These are phyloP conservation scores for Drosophila putrida DNA, from an alignment of 2,888 invertebrate species.

Conservation along the genomic window DNA sequence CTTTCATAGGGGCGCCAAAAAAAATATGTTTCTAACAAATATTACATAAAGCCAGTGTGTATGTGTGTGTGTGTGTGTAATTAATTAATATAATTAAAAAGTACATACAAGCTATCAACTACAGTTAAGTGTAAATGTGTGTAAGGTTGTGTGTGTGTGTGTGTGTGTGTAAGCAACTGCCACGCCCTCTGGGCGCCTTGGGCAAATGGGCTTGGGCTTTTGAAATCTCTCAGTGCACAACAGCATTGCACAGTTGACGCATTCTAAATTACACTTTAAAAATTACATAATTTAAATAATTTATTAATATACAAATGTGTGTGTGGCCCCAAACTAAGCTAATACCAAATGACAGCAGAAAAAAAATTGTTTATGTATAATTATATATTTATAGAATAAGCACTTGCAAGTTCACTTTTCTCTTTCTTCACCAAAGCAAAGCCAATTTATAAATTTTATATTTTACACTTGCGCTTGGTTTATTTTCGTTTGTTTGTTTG, in stretches of 20 bases:
- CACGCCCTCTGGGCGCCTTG: conserved; percentile 26
- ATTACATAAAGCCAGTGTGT: conserved; percentile 58
- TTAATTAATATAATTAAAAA: conserved; percentile 77
- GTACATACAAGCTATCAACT: conserved; percentile 67
- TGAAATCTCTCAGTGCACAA: conserved; percentile 42
- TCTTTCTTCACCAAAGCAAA: conserved; percentile 19
- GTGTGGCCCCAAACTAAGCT: conserved; percentile 41
- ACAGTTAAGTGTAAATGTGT: conserved; percentile 48
- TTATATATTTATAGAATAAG: conserved; percentile 38
- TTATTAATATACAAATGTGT: conserved; percentile 63
- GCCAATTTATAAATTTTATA: conserved; percentile 23
- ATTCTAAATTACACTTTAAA: conserved; percentile 56
- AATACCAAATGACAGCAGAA: conserved; percentile 17
- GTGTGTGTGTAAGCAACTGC: conserved; percentile 34
- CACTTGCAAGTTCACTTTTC: conserved; percentile 19
- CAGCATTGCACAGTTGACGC: conserved; percentile 36
- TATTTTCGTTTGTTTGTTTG: conserved; percentile 5
- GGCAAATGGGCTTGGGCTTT: conserved; percentile 19
- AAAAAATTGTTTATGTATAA: conserved; percentile 26
- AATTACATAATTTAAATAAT: conserved; percentile 57
- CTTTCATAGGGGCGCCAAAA: conserved; percentile 31
- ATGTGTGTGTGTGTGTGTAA: conserved; percentile 51
- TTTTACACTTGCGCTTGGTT: conserved; percentile 7
- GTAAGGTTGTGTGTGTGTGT: conserved; percentile 1
- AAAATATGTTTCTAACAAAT: conserved; percentile 41